phyloP scores from a whole-genome alignment of 2,888 invertebrate species.

The Sthenelais limicola region DNA sequence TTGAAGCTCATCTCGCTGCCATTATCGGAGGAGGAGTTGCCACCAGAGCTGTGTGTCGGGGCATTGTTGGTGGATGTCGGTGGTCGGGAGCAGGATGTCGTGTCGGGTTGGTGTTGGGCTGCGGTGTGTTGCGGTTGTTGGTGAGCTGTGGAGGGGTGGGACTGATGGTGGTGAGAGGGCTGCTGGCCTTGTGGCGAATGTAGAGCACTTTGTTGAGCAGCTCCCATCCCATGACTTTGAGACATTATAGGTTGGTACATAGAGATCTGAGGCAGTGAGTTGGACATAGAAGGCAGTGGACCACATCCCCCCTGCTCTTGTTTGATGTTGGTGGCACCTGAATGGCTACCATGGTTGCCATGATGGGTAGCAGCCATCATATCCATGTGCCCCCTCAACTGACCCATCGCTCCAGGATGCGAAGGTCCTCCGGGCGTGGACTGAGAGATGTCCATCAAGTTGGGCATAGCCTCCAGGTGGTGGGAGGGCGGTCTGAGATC shows the following conservation, averaged over 20 bases:
- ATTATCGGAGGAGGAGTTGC: background rate
- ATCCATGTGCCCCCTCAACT: background rate
- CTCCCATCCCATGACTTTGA: constrained; percentile 16
- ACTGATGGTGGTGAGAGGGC: background rate
- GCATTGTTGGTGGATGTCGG: background rate
- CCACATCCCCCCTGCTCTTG: constrained; percentile 28
- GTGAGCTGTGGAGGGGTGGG: background rate
- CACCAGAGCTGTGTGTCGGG: background rate
- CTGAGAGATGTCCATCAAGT: constrained; percentile 41
- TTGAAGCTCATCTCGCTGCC: constrained; percentile 17
- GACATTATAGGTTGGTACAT: no score
- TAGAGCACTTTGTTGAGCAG: no score
- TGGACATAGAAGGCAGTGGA: background rate
- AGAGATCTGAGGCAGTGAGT: background rate
- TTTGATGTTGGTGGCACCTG: background rate
- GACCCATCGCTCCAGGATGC: background rate
- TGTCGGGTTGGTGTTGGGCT: background rate
- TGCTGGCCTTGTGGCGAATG: constrained; percentile 11
- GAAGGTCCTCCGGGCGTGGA: constrained; percentile 17
- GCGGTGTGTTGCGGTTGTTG: background rate
- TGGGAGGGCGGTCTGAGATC: constrained; percentile 10
- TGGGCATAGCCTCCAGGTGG: constrained; percentile 20
- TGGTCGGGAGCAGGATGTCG: background rate
- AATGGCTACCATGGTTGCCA: background rate
- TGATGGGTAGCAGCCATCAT: background rate